Base-by-base conservation (phyloP, 1,140 invertebrate species). In the Drosophila pandora region DNA sequence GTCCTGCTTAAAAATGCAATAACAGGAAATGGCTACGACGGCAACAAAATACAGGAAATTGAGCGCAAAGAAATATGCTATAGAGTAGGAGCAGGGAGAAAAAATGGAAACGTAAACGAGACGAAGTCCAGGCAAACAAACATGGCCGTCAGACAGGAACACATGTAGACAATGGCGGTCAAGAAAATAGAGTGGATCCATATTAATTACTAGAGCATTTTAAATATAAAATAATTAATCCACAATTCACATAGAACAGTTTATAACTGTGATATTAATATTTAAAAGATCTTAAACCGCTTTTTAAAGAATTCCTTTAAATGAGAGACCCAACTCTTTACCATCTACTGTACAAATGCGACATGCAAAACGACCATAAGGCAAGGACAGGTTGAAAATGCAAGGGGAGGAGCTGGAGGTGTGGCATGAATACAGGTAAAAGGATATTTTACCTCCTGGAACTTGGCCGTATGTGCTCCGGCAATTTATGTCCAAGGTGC, bases 1-100 rank as follows among this genome's bases (percentile, higher is more conserved):
- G 53, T 74, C 49, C 72, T 75, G 71, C 61, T 76, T 76, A 54
- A 75, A 75, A 76, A 76, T 76, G 72, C 71, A 76, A 76, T 76
- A 76, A 76, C 72, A 76, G 72, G 72, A 76, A 76, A 76, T 76
- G 72, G 72, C 71, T 54, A 74, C 53, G 70, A 74, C 71, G 71
- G 60, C 70, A 57, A 57, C 71, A 74, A 74, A 65, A 67, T 68
- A 76, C 72, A 76, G 72, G 72, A 76, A 76, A 76, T 76, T 76
- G 72, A 76, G 72, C 71, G 72, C 72, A 75, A 75, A 67, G 62
- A 76, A 76, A 75, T 76, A 58, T 75, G 72, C 61, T 52, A 53
- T 67, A 49, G 45, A 56, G 34, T 37, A 43, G 41, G 41, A 21
- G 13, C 41, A 47, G 34, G 10, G 7, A 21, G 28, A 57, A 63